Conservation (phyloP, 2,888 invertebrate species). For the Dromius quadrimaculatus region DNA sequence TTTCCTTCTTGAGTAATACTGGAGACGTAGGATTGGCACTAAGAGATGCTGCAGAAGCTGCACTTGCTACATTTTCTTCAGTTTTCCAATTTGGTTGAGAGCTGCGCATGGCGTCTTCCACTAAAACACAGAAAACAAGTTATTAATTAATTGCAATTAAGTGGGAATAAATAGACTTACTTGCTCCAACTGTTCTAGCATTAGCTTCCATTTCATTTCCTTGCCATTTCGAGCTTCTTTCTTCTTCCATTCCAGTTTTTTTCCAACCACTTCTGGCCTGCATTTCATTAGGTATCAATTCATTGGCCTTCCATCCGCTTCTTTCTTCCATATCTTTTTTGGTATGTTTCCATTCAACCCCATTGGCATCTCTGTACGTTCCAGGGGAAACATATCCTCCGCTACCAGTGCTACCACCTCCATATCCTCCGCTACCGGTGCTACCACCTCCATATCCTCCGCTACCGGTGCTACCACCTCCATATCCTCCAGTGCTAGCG, state of each 20-base stretch:
- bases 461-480: slow-evolving; percentile 24
- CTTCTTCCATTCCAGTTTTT: not conserved
- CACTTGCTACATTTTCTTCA: not conserved
- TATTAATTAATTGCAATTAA: too few relatives aligned
- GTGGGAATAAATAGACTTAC: too few relatives aligned
- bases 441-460: slow-evolving; percentile 26
- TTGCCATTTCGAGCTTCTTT: too few relatives aligned
- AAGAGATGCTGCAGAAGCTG: not conserved
- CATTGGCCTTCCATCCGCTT: not conserved
- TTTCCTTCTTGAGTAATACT: not conserved
- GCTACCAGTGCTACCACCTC: slow-evolving; percentile 14
- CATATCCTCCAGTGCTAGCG: not conserved
- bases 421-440: not conserved
- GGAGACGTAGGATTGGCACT: not conserved
- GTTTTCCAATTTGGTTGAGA: too few relatives aligned
- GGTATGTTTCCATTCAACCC: not conserved
- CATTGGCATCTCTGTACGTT: slow-evolving; percentile 12
- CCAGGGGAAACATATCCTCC: slow-evolving; percentile 24
- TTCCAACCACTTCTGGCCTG: not conserved
- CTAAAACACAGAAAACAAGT: too few relatives aligned
- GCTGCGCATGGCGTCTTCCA: too few relatives aligned
- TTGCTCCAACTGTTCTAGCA: too few relatives aligned
- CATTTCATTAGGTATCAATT: too few relatives aligned
- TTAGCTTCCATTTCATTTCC: too few relatives aligned
- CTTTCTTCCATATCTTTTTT: not conserved